Evolutionary conservation across 2,797 vertebrate species (phyloP).

Genomic region (Garrulus glandarius): DNA sequence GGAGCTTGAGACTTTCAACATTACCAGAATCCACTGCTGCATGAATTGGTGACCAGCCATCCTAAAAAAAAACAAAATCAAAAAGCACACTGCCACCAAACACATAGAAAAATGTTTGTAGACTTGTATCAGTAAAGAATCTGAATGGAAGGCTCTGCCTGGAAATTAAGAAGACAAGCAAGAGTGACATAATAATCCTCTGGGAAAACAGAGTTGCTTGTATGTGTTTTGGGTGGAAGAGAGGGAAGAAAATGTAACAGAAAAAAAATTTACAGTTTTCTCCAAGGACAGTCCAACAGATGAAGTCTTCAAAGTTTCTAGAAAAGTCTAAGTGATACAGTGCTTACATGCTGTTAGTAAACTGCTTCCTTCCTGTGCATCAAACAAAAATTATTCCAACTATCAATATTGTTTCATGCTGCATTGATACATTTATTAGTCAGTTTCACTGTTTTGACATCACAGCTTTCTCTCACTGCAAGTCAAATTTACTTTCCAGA

Average conservation of each 20-base stretch:
- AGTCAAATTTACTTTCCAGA: neutral
- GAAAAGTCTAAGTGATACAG: neutral
- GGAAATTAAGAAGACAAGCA: neutral
- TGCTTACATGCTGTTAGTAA: neutral
- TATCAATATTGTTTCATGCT: neutral
- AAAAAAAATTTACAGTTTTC: neutral
- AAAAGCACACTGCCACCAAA: neutral
- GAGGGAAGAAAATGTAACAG: neutral
- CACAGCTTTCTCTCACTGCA: neutral
- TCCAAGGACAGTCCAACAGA: neutral
- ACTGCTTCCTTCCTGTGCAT: neutral
- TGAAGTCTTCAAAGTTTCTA: neutral
- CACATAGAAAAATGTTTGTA: neutral
- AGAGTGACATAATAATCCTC: neutral
- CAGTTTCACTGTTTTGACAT: neutral
- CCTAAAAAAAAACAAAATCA: constrained; percentile 70
- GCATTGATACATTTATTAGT: neutral
- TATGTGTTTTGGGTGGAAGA: neutral
- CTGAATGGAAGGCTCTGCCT: neutral
- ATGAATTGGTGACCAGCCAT: constrained; percentile 88
- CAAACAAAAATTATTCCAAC: neutral
- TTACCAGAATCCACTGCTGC: constrained; percentile 87
- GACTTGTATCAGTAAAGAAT: neutral
- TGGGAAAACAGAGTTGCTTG: neutral
- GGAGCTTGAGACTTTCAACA: constrained; percentile 84